A percentile compares a stretch with the other conserved stretches of the same genome.
These are phyloP conservation scores for Chelonoidis abingdonii DNA, from an alignment of 2,113 vertebrate species.

Conservation along the genomic window DNA sequence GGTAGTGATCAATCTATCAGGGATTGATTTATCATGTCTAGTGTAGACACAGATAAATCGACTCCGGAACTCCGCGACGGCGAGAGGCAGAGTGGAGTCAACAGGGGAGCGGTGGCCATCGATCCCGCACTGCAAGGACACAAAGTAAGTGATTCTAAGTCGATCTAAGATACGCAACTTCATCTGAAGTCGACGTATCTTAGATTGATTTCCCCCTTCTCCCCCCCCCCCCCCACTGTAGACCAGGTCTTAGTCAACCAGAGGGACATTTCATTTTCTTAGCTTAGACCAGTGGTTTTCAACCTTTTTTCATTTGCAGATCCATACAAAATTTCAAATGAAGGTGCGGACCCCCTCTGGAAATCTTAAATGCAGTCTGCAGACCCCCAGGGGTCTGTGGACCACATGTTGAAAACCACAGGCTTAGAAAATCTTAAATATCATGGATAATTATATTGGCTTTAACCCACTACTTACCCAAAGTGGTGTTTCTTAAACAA, in stretches of 20 bases:
- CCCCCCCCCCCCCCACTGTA: too few species aligned
- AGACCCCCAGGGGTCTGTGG: background rate
- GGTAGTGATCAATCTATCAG: too few species aligned
- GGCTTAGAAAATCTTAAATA: constrained; percentile 28
- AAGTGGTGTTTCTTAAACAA: constrained; percentile 57
- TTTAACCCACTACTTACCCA: constrained; percentile 47
- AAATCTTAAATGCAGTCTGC: background rate
- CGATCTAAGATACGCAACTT: too few species aligned
- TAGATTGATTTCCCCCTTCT: too few species aligned
- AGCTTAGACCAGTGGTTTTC: constrained; percentile 29
- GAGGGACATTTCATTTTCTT: constrained; percentile 28
- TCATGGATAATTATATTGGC: constrained; percentile 41
- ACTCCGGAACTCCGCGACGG: too few species aligned
- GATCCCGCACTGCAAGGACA: too few species aligned
- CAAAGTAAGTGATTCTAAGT: too few species aligned
- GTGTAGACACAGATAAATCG: too few species aligned
- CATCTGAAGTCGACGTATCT: too few species aligned
- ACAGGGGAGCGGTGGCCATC: too few species aligned
- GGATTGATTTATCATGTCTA: too few species aligned
- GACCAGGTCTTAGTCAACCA: background rate
- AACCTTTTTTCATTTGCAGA: background rate
- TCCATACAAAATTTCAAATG: background rate
- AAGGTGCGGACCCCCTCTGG: background rate
- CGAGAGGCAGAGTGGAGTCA: too few species aligned
- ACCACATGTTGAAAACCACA: background rate